Conservation (phyloP, 2,113 vertebrate species). For the Chamaetylas fuelleborni region DNA sequence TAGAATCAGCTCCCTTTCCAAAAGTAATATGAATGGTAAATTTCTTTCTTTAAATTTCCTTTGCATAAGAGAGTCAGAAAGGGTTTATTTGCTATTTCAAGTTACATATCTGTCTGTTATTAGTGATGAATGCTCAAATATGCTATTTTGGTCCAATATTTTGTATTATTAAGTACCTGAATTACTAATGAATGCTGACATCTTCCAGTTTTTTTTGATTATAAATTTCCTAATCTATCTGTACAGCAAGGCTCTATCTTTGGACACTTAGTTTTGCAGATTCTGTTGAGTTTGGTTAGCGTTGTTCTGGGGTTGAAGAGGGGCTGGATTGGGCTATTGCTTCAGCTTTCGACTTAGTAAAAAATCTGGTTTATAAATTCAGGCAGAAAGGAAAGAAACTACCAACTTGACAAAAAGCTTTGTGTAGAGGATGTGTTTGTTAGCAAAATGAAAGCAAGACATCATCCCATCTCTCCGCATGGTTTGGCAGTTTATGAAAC, state of each 20-base stretch:
- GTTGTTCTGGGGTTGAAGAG: neutral
- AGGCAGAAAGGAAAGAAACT: neutral
- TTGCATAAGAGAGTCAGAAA: neutral
- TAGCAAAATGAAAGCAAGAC: constrained; percentile 39
- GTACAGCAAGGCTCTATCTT: neutral
- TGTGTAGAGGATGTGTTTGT: neutral
- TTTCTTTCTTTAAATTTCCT: neutral
- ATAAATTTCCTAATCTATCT: neutral
- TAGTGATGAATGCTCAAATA: neutral
- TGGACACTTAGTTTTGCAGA: neutral
- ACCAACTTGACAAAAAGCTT: constrained; percentile 9
- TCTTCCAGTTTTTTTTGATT: neutral
- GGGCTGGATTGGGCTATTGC: neutral
- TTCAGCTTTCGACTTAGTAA: neutral
- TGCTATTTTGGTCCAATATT: neutral
- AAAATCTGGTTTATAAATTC: neutral
- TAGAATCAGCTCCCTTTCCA: neutral
- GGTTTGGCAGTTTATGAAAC: constrained; percentile 40
- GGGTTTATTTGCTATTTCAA: neutral
- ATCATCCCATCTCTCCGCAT: neutral
- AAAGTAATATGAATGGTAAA: neutral
- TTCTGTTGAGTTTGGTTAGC: neutral
- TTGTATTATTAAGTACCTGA: neutral
- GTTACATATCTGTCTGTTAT: neutral
- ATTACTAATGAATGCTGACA: neutral